Evolutionary conservation across 2,113 vertebrate species (phyloP).

Genomic region (Plecturocebus donacophilus): DNA sequence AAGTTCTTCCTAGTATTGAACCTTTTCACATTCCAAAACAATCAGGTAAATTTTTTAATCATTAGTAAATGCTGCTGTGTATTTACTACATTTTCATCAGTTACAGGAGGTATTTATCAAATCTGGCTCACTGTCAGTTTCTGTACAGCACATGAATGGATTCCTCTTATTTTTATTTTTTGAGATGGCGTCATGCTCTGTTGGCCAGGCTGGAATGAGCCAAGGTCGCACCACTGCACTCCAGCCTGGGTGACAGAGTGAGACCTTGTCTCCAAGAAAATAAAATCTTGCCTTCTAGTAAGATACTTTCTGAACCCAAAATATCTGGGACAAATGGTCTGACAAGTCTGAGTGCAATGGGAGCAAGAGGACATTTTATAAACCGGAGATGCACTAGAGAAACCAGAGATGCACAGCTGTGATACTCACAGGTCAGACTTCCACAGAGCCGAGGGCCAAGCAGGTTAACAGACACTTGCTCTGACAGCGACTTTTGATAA

Average conservation of each 20-base stretch:
- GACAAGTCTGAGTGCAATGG: neutral
- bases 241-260: too few relatives aligned
- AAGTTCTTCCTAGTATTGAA: conserved; percentile 85
- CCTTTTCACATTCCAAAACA: conserved; percentile 83
- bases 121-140: neutral
- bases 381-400: neutral
- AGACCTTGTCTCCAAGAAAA: too few relatives aligned
- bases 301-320: neutral
- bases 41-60: neutral
- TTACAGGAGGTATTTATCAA: neutral
- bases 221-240: too few relatives aligned
- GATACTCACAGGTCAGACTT: neutral
- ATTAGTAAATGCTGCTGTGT: neutral
- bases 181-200: neutral
- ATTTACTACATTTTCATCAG: neutral
- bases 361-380: neutral
- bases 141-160: neutral
- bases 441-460: neutral
- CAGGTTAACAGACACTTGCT: neutral
- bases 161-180: neutral
- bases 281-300: neutral
- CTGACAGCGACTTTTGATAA: neutral
- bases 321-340: neutral
- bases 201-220: too few relatives aligned
- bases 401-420: neutral